A percentile compares a stretch with the other conserved stretches of the same genome.
Evolutionary conservation across 92 coral and sea anemone species (phyloP).

Genomic region (Blastomussa wellsi): DNA sequence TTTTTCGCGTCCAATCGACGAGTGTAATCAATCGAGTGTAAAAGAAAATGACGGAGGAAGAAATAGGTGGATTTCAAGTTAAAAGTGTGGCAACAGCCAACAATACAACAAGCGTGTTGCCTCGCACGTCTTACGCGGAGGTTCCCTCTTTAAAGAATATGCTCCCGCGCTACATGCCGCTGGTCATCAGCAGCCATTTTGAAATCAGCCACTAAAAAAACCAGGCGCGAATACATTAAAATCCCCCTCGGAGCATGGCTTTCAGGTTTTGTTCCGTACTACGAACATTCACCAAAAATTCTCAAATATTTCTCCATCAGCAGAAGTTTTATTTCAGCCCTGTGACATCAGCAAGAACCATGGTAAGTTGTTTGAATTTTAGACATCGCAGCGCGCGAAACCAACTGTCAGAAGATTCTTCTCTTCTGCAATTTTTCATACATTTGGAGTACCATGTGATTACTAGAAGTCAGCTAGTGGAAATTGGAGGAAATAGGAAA

Average conservation of each 20-base stretch:
- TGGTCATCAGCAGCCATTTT: constrained; percentile 55
- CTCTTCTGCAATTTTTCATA: neutral
- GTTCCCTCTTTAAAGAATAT: neutral
- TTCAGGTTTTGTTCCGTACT: constrained; percentile 55
- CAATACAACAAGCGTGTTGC: too few species aligned
- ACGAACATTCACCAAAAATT: constrained; percentile 31
- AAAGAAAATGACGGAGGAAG: too few species aligned
- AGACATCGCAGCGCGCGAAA: constrained; percentile 5
- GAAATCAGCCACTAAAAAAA: neutral
- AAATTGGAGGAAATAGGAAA: neutral
- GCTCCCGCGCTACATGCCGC: constrained; percentile 61
- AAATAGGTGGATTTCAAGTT: too few species aligned
- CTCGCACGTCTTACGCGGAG: neutral
- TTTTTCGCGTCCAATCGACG: too few species aligned
- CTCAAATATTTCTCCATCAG: constrained; percentile 42
- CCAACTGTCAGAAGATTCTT: neutral
- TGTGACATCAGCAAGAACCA: constrained; percentile 52
- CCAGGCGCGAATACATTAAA: neutral
- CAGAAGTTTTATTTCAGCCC: constrained; percentile 34
- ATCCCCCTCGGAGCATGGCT: constrained; percentile 64
- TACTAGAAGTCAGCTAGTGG: too few species aligned
- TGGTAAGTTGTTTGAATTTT: constrained; percentile 54
- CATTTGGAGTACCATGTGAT: neutral
- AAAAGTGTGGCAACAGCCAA: too few species aligned
- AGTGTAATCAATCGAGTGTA: too few species aligned